phyloP scores from a whole-genome alignment of 2,113 vertebrate species.

The Istiophorus platypterus region DNA sequence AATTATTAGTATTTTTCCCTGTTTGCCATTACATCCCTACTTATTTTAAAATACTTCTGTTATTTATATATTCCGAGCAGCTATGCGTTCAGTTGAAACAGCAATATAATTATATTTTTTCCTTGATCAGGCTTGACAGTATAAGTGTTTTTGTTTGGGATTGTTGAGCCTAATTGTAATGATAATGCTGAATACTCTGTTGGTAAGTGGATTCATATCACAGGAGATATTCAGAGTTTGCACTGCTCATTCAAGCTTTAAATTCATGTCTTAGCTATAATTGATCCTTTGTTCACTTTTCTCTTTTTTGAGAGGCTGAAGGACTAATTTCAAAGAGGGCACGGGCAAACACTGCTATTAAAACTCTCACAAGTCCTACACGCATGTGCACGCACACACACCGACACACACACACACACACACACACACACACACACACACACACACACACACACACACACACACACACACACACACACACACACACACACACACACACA shows the following conservation, averaged over 20 bases:
- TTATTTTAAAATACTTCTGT: neutral
- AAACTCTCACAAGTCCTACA: neutral
- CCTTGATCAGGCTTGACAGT: neutral
- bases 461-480: neutral
- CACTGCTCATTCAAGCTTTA: slow-evolving; percentile 30
- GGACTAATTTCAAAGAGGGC: slow-evolving; percentile 27
- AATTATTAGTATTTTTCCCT: no score
- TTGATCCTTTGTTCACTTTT: slow-evolving; percentile 35
- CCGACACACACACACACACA: neutral
- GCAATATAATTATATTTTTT: neutral
- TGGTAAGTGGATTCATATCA: slow-evolving; percentile 16
- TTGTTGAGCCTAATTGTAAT: slow-evolving; percentile 5
- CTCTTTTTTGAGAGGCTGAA: slow-evolving; percentile 32
- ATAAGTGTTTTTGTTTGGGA: slow-evolving; percentile 1
- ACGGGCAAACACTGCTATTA: neutral
- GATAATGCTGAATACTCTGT: slow-evolving; percentile 3
- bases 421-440: neutral
- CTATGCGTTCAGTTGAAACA: neutral
- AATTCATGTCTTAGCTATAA: slow-evolving; percentile 33
- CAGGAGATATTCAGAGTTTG: neutral
- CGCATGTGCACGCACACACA: no score
- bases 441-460: no score
- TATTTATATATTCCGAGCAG: slow-evolving; percentile 16
- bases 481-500: neutral
- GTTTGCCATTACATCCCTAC: neutral